Conservation (phyloP, 2,113 vertebrate genomes). For the Callionymus lyra region DNA sequence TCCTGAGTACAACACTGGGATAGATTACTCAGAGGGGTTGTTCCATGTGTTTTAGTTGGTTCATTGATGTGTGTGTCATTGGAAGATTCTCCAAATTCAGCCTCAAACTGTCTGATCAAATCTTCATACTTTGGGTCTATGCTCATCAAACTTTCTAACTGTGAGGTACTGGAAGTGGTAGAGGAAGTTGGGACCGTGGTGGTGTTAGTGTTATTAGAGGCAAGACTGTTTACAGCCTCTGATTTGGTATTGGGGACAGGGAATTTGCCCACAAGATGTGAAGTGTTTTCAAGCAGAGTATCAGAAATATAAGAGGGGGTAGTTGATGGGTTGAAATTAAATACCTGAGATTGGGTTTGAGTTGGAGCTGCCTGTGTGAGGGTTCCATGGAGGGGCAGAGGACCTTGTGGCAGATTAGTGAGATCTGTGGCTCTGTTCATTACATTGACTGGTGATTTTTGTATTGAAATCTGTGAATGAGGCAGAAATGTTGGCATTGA, state of each 20-base stretch:
- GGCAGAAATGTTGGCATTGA: conserved; percentile 81
- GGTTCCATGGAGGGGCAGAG: conserved; percentile 41
- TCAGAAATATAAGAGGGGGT: conserved; percentile 35
- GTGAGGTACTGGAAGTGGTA: conserved; percentile 43
- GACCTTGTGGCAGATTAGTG: conserved; percentile 42
- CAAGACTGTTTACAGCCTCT: conserved; percentile 24
- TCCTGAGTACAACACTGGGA: conserved; percentile 47
- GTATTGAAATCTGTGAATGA: conserved; percentile 75
- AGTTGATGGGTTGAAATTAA: conserved; percentile 52
- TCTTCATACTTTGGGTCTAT: conserved; percentile 90
- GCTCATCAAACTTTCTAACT: conserved; percentile 48
- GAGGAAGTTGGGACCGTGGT: conserved; percentile 50
- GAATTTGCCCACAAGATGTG: conserved; percentile 18
- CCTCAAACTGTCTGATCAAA: conserved; percentile 90
- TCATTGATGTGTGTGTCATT: conserved; percentile 40
- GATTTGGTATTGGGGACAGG: conserved; percentile 26
- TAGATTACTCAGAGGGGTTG: conserved; percentile 24
- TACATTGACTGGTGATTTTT: conserved; percentile 62
- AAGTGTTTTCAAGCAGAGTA: conserved; percentile 40
- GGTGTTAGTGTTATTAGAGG: conserved; percentile 45
- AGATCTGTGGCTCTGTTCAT: conserved; percentile 40
- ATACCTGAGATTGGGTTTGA: conserved; percentile 90
- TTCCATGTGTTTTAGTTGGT: conserved; percentile 22
- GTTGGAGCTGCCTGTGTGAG: conserved; percentile 67
- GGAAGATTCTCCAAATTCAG: conserved; percentile 81